A percentile compares a stretch with the other conserved stretches of the same genome.
Evolutionary conservation across 2,113 vertebrate species (phyloP).

Genomic region (Etia nguti): DNA sequence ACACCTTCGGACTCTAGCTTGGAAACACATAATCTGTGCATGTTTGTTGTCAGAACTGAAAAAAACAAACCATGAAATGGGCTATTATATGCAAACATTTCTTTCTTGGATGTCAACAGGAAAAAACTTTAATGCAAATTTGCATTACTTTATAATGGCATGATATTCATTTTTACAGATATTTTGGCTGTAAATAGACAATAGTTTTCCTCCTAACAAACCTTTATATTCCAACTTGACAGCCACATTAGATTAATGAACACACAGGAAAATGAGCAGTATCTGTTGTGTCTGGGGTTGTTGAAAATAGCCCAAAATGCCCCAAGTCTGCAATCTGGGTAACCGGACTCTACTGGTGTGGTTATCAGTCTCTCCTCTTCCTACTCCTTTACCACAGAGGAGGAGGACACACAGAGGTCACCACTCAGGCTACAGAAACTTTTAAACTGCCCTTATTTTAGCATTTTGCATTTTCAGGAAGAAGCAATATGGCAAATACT

Average conservation of each 20-base stretch:
- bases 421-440: background rate
- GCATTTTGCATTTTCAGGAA: background rate
- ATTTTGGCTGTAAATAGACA: background rate
- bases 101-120: background rate
- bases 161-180: background rate
- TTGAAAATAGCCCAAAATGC: constrained; percentile 49
- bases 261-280: background rate
- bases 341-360: constrained; percentile 38
- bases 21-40: background rate
- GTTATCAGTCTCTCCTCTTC: constrained; percentile 19
- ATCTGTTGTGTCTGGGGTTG: constrained; percentile 25
- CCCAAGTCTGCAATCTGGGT: constrained; percentile 19
- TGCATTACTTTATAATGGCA: background rate
- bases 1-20: background rate
- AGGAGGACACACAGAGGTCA: constrained; percentile 36
- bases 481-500: background rate
- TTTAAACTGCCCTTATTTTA: background rate
- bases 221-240: background rate
- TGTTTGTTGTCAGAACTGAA: background rate
- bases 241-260: background rate
- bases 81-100: background rate
- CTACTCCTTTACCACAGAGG: constrained; percentile 6
- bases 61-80: background rate
- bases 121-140: background rate
- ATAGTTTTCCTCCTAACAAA: background rate